phyloP scores from a whole-genome alignment of 2,113 vertebrate genomes.

The rabbit (Oryctolagus cuniculus) region DNA sequence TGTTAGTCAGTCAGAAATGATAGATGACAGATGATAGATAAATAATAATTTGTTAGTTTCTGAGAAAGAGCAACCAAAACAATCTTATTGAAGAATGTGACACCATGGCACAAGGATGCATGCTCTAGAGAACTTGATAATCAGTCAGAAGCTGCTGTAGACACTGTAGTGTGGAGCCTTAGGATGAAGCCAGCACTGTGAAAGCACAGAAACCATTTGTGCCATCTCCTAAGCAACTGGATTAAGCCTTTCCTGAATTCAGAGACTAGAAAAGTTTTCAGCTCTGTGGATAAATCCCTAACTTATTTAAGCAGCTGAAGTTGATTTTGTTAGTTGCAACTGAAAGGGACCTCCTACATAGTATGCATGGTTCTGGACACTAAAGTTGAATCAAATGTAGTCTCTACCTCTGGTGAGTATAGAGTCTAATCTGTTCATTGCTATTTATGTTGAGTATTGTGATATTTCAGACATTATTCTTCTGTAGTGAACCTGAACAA shows the following conservation, averaged over 20 bases:
- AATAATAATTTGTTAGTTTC: neutral
- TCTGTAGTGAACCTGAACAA: neutral
- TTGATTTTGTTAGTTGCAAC: neutral
- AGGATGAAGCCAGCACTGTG: constrained; percentile 17
- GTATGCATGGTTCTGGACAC: neutral
- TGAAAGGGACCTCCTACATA: neutral
- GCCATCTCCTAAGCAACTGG: neutral
- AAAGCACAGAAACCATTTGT: neutral
- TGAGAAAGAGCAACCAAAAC: constrained; percentile 13
- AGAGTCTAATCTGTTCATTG: neutral
- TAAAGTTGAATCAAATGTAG: neutral
- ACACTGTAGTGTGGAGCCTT: neutral
- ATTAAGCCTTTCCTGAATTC: neutral
- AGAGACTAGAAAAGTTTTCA: neutral
- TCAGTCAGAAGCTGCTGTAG: neutral
- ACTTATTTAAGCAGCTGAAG: neutral
- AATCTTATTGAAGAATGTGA: neutral
- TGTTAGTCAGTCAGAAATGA: neutral
- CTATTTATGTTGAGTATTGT: neutral
- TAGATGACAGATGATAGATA: too few relatives aligned
- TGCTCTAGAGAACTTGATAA: neutral
- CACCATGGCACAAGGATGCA: neutral
- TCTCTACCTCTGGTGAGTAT: neutral
- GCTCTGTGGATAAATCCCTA: neutral
- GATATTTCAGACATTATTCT: neutral